These are phyloP conservation scores for Achlya flavicornis DNA, from an alignment of 2,888 invertebrate genomes.

Conservation along the genomic window DNA sequence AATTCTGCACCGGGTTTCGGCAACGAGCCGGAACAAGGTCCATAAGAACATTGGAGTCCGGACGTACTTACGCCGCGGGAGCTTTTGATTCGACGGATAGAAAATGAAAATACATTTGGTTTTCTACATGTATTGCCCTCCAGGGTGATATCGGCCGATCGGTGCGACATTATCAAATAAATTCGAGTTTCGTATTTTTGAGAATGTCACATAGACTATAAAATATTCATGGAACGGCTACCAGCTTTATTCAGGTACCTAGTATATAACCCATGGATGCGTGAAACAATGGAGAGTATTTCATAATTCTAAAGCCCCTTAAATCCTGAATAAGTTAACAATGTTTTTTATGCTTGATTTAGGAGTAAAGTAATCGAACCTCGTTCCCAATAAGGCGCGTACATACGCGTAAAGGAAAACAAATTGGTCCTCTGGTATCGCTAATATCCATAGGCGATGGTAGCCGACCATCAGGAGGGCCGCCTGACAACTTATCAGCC, in stretches of 20 bases:
- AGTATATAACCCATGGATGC: slow-evolving; percentile 44
- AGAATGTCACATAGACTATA: slow-evolving; percentile 67
- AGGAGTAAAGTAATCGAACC: too few species aligned
- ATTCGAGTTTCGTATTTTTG: slow-evolving; percentile 64
- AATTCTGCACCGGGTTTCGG: slow-evolving; percentile 36
- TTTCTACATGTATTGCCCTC: slow-evolving; percentile 54
- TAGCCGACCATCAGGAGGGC: too few species aligned
- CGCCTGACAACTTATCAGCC: too few species aligned
- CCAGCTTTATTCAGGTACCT: too few species aligned
- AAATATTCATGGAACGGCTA: slow-evolving; percentile 76
- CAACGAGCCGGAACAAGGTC: slow-evolving; percentile 55
- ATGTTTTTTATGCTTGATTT: too few species aligned
- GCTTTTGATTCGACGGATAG: slow-evolving; percentile 78
- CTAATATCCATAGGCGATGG: too few species aligned
- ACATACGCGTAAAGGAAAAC: too few species aligned
- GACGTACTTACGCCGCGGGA: slow-evolving; percentile 48
- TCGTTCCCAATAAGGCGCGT: too few species aligned
- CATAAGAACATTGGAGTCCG: slow-evolving; percentile 52
- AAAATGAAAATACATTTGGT: slow-evolving; percentile 79
- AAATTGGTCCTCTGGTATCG: too few species aligned
- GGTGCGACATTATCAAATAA: slow-evolving; percentile 76
- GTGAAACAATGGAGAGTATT: slow-evolving; percentile 49
- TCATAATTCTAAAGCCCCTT: too few species aligned
- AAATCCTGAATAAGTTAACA: too few species aligned
- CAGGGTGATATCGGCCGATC: slow-evolving; percentile 53